These are phyloP conservation scores for Ammodytes dubius DNA, from an alignment of 2,113 vertebrate species.

Conservation along the genomic window DNA sequence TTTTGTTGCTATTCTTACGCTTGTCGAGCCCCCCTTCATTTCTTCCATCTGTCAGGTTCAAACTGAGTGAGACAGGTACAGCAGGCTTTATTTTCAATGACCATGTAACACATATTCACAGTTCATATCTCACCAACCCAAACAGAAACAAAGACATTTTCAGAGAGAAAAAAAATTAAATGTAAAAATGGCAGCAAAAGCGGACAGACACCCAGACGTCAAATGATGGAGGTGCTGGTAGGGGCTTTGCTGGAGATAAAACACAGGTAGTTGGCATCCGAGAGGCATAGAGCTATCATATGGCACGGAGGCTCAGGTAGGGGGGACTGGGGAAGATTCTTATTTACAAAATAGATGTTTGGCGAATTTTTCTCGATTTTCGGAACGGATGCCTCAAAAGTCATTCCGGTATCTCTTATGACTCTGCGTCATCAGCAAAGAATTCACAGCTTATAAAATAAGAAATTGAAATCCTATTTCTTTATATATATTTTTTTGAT, in stretches of 20 bases:
- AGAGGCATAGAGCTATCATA: slow-evolving; percentile 74
- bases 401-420: slow-evolving; percentile 41
- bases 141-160: slow-evolving; percentile 62
- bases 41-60: slow-evolving; percentile 33
- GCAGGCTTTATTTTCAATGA: slow-evolving; percentile 60
- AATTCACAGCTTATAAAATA: slow-evolving; percentile 79
- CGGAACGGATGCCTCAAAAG: slow-evolving; percentile 54
- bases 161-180: slow-evolving; percentile 18
- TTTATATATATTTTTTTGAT: slow-evolving; percentile 16
- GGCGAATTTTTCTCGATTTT: slow-evolving; percentile 65
- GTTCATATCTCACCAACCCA: slow-evolving; percentile 67
- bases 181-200: slow-evolving; percentile 53
- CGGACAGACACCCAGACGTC: slow-evolving; percentile 66
- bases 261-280: slow-evolving; percentile 74
- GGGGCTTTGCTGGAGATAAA: slow-evolving; percentile 70
- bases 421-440: slow-evolving; percentile 45
- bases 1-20: neutral
- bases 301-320: slow-evolving; percentile 78
- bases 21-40: neutral
- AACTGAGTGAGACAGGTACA: slow-evolving; percentile 43
- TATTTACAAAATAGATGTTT: slow-evolving; percentile 83
- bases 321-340: slow-evolving; percentile 65
- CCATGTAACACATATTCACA: slow-evolving; percentile 79
- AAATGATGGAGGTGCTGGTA: slow-evolving; percentile 71
- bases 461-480: slow-evolving; percentile 24